Evolutionary conservation across 2,888 invertebrate species (phyloP).

Genomic region (Busseola fusca): DNA sequence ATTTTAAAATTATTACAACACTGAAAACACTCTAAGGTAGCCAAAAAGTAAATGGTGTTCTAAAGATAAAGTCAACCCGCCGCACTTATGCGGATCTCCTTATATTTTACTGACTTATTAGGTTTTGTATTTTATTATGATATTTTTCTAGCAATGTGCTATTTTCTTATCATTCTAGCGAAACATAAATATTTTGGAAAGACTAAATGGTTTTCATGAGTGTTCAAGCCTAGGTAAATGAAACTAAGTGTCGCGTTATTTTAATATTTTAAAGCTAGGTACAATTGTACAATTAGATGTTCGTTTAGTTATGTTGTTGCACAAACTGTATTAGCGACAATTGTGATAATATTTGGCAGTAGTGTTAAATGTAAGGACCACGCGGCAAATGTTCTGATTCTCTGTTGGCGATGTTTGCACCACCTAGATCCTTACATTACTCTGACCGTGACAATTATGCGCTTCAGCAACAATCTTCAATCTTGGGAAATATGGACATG

Average conservation of each 20-base stretch:
- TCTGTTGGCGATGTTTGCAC: constrained; percentile 50
- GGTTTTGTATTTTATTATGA: constrained; percentile 14
- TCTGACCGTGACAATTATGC: neutral
- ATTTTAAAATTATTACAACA: neutral
- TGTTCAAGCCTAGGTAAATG: constrained; percentile 27
- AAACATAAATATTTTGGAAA: constrained; percentile 10
- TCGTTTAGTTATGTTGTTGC: constrained; percentile 57
- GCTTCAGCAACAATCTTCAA: neutral
- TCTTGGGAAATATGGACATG: neutral
- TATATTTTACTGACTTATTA: constrained; percentile 3
- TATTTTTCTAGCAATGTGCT: constrained; percentile 16
- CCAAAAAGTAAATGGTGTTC: neutral
- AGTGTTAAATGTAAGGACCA: constrained; percentile 65
- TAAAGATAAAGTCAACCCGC: neutral
- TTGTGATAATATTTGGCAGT: constrained; percentile 67
- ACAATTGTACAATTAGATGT: constrained; percentile 35
- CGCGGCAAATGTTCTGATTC: constrained; percentile 53
- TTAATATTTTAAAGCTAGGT: constrained; percentile 43
- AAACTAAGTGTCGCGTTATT: constrained; percentile 18
- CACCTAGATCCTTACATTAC: neutral
- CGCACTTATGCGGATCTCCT: neutral
- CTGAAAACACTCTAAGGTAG: neutral
- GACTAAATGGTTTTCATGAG: constrained; percentile 10
- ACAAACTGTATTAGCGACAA: constrained; percentile 62
- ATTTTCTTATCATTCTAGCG: constrained; percentile 18